Evolutionary conservation across 2,113 vertebrate genomes (phyloP).

Genomic region (Sterrhoptilus dennistouni): DNA sequence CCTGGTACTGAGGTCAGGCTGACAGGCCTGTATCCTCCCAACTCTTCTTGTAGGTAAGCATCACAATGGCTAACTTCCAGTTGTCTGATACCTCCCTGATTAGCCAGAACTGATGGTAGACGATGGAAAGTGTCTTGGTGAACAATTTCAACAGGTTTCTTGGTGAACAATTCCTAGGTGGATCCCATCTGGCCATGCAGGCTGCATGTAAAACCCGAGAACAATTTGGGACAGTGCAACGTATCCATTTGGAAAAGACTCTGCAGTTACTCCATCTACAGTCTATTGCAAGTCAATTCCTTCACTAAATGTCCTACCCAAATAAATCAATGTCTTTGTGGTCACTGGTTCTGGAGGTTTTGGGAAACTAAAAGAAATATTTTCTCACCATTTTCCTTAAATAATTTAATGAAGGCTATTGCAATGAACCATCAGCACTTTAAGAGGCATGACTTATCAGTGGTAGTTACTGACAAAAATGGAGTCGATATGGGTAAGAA

Average conservation of each 20-base stretch:
- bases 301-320: not conserved
- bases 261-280: not conserved
- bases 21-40: not conserved
- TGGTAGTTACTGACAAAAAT: not conserved
- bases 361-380: not conserved
- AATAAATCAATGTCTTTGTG: not conserved
- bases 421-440: not conserved
- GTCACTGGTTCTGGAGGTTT: not conserved
- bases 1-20: not conserved
- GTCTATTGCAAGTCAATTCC: not conserved
- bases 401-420: not conserved
- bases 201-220: not conserved
- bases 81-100: not conserved
- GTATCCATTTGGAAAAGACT: not conserved
- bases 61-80: not conserved
- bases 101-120: not conserved
- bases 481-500: not conserved
- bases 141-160: not conserved
- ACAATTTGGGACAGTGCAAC: not conserved
- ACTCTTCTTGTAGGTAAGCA: not conserved
- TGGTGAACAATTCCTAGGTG: not conserved
- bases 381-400: constrained; percentile 12
- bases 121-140: not conserved
- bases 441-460: not conserved
- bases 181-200: not conserved